Percentiles rank a stretch among this genome's conserved stretches.
Evolutionary conservation across 1,140 invertebrate species (phyloP).

Genomic region (Drosophila takahashii): DNA sequence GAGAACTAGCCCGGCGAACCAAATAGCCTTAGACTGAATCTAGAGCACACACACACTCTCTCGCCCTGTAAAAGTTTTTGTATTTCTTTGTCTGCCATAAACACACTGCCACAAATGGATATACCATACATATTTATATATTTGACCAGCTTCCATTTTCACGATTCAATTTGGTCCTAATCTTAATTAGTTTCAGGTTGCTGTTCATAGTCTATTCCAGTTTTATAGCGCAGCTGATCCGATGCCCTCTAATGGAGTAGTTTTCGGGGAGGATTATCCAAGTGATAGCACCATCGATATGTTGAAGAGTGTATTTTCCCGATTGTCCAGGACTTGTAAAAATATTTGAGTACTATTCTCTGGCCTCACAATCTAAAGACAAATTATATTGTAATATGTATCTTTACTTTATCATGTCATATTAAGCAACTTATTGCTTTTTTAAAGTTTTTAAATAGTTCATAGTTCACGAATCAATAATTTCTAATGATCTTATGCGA

Average conservation of each 20-base stretch:
- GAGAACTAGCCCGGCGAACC: conserved; percentile 44
- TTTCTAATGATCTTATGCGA: too few relatives aligned
- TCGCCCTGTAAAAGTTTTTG: conserved; percentile 28
- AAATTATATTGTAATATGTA: too few relatives aligned
- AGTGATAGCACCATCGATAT: neutral
- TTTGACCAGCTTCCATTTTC: conserved; percentile 21
- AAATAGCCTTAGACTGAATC: conserved; percentile 32
- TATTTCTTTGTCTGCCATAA: conserved; percentile 14
- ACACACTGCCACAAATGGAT: conserved; percentile 9
- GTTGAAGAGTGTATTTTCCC: neutral
- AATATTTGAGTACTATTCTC: too few relatives aligned
- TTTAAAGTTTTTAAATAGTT: too few relatives aligned
- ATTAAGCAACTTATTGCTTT: too few relatives aligned
- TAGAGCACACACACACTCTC: conserved; percentile 15
- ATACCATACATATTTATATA: conserved; percentile 20
- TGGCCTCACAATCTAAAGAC: too few relatives aligned
- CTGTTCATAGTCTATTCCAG: neutral
- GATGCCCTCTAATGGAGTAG: conserved; percentile 4
- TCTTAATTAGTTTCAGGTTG: conserved; percentile 51
- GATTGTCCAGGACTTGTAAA: too few relatives aligned
- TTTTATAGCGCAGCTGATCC: conserved; percentile 6
- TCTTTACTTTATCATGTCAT: too few relatives aligned
- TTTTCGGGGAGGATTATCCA: conserved; percentile 21
- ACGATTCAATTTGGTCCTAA: conserved; percentile 34
- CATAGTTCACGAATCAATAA: too few relatives aligned